Conservation (phyloP, 2,888 invertebrate species). For the Lobophora halterata region DNA sequence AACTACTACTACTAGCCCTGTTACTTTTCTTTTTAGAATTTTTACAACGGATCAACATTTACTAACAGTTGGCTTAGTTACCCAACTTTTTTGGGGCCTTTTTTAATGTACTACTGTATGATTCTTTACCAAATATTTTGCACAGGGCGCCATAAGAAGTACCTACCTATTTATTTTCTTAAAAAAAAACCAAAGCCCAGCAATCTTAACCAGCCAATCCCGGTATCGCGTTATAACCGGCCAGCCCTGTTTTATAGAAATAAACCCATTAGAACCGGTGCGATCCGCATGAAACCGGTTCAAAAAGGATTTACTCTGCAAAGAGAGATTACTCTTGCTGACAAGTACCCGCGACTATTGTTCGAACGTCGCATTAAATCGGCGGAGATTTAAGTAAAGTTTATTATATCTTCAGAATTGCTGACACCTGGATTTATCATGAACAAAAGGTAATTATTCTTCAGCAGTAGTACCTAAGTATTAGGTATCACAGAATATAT, state of each 20-base stretch:
- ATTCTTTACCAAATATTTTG: constrained; percentile 7
- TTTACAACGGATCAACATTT: too few species aligned
- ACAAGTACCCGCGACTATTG: constrained; percentile 54
- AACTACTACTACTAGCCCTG: too few species aligned
- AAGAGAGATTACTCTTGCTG: constrained; percentile 53
- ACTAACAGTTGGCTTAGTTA: too few species aligned
- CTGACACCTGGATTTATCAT: constrained; percentile 14
- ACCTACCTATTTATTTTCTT: constrained; percentile 12
- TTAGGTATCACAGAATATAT: too few species aligned
- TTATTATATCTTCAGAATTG: constrained; percentile 17
- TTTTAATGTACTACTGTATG: too few species aligned
- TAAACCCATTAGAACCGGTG: constrained; percentile 22
- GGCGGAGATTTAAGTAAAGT: constrained; percentile 34
- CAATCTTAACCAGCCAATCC: constrained; percentile 26
- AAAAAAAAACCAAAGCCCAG: constrained; percentile 10
- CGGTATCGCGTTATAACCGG: constrained; percentile 13
- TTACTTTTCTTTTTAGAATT: too few species aligned
- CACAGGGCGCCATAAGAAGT: constrained; percentile 6
- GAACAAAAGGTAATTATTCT: too few species aligned
- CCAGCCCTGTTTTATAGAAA: constrained; percentile 15
- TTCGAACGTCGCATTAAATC: constrained; percentile 42
- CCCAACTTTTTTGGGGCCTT: too few species aligned
- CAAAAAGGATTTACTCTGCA: constrained; percentile 38
- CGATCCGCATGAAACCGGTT: constrained; percentile 27
- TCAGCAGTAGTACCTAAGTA: too few species aligned